Conservation (phyloP, 2,888 invertebrate genomes). For the Melolontha melolontha region DNA sequence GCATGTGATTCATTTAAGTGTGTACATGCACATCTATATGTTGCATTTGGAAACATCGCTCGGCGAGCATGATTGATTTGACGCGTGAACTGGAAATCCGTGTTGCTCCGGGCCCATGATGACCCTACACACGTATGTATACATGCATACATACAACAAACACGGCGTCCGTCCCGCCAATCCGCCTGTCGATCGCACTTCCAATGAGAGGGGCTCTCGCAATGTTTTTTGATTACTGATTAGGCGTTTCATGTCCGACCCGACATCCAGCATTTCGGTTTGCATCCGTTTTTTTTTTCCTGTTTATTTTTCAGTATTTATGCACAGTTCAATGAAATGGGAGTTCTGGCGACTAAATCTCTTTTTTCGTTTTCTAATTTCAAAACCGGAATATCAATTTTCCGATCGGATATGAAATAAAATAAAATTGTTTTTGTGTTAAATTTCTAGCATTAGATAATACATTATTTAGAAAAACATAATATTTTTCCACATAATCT, state of each 20-base stretch:
- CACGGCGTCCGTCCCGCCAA: too few species aligned
- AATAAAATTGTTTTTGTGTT: too few species aligned
- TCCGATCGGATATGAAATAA: too few species aligned
- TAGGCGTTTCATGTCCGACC: constrained; percentile 50
- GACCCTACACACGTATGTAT: constrained; percentile 5
- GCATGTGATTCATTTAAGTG: constrained; percentile 50
- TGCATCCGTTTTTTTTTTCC: constrained; percentile 45
- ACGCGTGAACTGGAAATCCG: constrained; percentile 1
- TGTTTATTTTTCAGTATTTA: constrained; percentile 4
- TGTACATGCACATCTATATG: constrained; percentile 39
- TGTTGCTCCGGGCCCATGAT: constrained; percentile 2
- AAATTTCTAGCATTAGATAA: too few species aligned
- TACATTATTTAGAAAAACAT: too few species aligned
- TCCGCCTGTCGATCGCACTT: too few species aligned
- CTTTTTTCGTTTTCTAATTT: too few species aligned
- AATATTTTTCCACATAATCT: too few species aligned
- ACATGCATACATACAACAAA: neutral
- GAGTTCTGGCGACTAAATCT: constrained; percentile 48
- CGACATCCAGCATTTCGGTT: constrained; percentile 7
- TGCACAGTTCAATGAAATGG: too few species aligned
- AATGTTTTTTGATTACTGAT: constrained; percentile 52
- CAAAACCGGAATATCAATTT: too few species aligned
- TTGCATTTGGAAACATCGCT: constrained; percentile 6
- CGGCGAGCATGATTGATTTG: too few species aligned
- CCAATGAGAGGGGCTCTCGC: neutral